Percentiles rank a stretch among this genome's conserved stretches.
Conservation (phyloP, 2,888 invertebrate species). For the Trichacis sp. region DNA sequence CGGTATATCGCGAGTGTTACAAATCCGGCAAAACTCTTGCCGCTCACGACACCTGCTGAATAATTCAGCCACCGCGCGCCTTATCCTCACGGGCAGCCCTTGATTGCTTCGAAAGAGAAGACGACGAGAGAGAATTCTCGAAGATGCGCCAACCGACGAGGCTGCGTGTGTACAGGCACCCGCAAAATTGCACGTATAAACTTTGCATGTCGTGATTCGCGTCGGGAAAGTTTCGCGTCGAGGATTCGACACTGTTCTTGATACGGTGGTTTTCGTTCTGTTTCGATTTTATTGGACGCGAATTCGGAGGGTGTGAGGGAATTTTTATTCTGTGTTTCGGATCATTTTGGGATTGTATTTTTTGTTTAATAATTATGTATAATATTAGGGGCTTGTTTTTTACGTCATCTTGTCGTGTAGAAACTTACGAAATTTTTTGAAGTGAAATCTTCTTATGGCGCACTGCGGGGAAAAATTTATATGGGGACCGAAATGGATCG, state of each 20-base stretch:
- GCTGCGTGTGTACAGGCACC: constrained; percentile 33
- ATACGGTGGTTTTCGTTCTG: no score
- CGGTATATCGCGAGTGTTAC: constrained; percentile 59
- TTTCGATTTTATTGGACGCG: no score
- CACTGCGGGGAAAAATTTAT: no score
- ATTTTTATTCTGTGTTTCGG: no score
- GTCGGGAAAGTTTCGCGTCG: neutral
- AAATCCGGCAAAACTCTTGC: constrained; percentile 63
- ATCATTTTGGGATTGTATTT: no score
- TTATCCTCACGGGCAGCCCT: constrained; percentile 53
- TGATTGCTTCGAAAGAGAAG: constrained; percentile 51
- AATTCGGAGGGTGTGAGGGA: no score
- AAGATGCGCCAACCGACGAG: constrained; percentile 38
- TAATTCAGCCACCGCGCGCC: constrained; percentile 60
- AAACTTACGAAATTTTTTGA: no score
- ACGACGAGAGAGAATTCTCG: constrained; percentile 43
- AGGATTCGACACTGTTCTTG: neutral
- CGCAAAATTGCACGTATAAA: constrained; percentile 39
- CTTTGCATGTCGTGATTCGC: constrained; percentile 34
- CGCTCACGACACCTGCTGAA: constrained; percentile 65
- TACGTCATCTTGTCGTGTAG: no score
- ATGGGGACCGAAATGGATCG: no score
- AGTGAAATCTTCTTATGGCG: no score
- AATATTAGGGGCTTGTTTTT: no score
- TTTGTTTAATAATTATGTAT: no score